Percentiles rank a stretch among this genome's conserved stretches.
phyloP scores from a whole-genome alignment of 2,113 vertebrate species.

The Parus major region DNA sequence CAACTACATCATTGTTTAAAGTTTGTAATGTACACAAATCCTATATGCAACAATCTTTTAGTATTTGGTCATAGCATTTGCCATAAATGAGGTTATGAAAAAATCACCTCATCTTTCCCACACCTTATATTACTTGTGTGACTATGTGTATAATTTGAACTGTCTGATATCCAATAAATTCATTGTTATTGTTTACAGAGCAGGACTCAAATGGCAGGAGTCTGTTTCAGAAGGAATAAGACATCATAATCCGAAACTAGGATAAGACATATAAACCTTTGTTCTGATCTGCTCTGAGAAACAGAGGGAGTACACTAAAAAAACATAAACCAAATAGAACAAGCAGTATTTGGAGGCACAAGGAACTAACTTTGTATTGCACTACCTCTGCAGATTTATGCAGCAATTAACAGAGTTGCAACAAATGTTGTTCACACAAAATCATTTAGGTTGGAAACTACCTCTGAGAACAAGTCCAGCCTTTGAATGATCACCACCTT shows the following conservation, averaged over 20 bases:
- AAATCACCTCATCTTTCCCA: background rate
- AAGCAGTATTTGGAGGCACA: background rate
- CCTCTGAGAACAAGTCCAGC: background rate
- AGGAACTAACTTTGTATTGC: background rate
- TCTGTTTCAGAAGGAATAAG: background rate
- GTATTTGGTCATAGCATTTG: constrained; percentile 3
- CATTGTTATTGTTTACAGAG: background rate
- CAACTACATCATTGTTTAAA: constrained; percentile 49
- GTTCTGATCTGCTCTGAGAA: background rate
- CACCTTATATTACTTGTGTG: background rate
- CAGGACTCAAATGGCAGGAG: background rate
- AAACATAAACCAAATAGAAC: background rate
- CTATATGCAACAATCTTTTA: constrained; percentile 22
- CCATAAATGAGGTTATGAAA: constrained; percentile 1
- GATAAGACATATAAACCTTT: background rate
- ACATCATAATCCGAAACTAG: background rate
- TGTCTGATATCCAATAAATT: constrained; percentile 6
- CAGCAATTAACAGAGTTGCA: background rate
- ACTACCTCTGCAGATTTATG: background rate
- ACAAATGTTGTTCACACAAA: background rate
- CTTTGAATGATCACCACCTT: background rate
- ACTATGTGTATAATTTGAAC: background rate
- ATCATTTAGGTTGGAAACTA: background rate
- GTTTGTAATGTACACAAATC: constrained; percentile 44
- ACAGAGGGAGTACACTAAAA: background rate